Percentiles rank a stretch among this genome's conserved stretches.
Conservation (phyloP, 35 echinoderm and acorn worm species). For the Apostichopus parvimensis region DNA sequence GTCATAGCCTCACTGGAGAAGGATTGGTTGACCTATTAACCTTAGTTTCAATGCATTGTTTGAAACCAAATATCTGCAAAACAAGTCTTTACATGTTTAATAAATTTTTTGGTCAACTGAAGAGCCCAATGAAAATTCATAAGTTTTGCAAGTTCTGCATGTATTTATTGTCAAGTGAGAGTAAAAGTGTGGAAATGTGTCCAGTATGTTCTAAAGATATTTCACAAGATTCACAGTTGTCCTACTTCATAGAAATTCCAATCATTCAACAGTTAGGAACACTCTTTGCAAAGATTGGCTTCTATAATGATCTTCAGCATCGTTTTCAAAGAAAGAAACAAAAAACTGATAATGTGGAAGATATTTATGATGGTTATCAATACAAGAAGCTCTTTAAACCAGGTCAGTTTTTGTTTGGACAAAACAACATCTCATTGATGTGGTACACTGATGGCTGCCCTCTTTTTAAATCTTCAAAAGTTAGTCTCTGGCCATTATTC, state of each 20-base stretch:
- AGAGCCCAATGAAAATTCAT: not conserved
- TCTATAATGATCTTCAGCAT: not conserved
- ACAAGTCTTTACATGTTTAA: not conserved
- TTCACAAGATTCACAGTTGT: not conserved
- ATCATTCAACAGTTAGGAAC: not conserved
- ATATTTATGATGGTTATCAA: conserved; percentile 40
- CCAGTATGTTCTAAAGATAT: not conserved
- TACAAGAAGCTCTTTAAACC: conserved; percentile 2
- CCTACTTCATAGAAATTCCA: conserved; percentile 32
- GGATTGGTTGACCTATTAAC: conserved; percentile 25
- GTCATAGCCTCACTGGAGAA: too few species aligned
- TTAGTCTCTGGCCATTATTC: conserved; percentile 43
- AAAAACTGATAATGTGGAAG: conserved; percentile 14
- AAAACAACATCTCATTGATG: too few species aligned
- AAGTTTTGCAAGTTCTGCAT: not conserved
- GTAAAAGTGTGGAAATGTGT: conserved; percentile 26
- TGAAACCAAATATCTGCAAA: not conserved
- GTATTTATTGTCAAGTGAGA: not conserved
- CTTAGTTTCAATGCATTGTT: not conserved
- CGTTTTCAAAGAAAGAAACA: conserved; percentile 34
- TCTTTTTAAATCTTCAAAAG: conserved; percentile 35
- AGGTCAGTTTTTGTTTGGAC: too few species aligned
- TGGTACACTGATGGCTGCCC: conserved; percentile 41
- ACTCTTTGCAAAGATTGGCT: not conserved
- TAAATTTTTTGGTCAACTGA: not conserved